Conservation (phyloP, 2,888 invertebrate species). For the Crocallis elinguaria region DNA sequence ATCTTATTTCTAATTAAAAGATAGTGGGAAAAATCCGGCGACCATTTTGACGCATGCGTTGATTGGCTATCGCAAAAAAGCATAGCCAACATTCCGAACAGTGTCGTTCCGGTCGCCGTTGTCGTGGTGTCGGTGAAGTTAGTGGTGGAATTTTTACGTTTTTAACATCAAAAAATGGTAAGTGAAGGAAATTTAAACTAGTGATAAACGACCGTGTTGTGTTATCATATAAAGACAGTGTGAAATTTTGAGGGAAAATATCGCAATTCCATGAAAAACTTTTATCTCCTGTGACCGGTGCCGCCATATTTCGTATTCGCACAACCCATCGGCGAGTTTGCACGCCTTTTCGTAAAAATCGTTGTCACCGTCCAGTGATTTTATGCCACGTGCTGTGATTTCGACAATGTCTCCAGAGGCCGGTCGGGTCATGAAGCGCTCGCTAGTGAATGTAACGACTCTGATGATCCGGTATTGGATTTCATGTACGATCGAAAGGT, state of each 20-base stretch:
- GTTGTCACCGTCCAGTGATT: conserved; percentile 82
- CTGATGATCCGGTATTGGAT: conserved; percentile 74
- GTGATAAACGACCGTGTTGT: conserved; percentile 65
- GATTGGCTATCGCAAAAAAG: conserved; percentile 72
- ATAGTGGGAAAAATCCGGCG: conserved; percentile 57
- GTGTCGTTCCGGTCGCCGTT: conserved; percentile 83
- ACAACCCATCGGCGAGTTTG: conserved; percentile 75
- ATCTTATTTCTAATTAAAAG: conserved; percentile 41
- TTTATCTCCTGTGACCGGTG: conserved; percentile 72
- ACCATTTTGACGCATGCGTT: conserved; percentile 82
- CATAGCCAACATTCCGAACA: conserved; percentile 78
- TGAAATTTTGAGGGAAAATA: conserved; percentile 47
- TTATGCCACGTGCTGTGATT: conserved; percentile 82
- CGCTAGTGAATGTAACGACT: conserved; percentile 42
- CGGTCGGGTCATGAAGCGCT: conserved; percentile 39
- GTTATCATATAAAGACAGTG: conserved; percentile 53
- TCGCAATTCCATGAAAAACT: conserved; percentile 62
- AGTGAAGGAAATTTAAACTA: conserved; percentile 74
- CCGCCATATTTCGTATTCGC: conserved; percentile 84
- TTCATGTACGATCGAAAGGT: conserved; percentile 78
- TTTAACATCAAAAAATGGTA: conserved; percentile 84
- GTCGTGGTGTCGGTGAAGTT: conserved; percentile 81
- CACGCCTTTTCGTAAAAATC: conserved; percentile 79
- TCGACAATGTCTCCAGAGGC: conserved; percentile 41
- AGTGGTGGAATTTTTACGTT: conserved; percentile 82